A percentile compares a stretch with the other conserved stretches of the same genome.
Evolutionary conservation across 2,797 vertebrate genomes (phyloP).

Genomic region (Poeciliopsis paucimaculata): DNA sequence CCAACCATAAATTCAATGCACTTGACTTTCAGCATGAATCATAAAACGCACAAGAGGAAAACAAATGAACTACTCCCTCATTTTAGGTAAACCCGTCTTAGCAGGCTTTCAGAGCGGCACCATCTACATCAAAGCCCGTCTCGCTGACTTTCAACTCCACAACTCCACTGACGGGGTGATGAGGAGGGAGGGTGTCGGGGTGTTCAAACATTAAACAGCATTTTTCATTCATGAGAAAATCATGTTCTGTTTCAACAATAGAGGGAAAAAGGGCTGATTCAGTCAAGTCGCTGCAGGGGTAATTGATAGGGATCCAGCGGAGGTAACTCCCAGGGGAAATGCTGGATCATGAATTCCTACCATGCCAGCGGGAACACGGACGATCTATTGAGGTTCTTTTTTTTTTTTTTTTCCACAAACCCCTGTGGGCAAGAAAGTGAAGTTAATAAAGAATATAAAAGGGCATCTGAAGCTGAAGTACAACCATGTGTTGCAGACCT

Average conservation of each 20-base stretch:
- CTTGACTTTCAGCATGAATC: slow-evolving; percentile 38
- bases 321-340: slow-evolving; percentile 73
- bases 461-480: slow-evolving; percentile 60
- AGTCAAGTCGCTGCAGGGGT: slow-evolving; percentile 76
- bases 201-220: slow-evolving; percentile 81
- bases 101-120: slow-evolving; percentile 46
- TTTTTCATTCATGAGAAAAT: slow-evolving; percentile 83
- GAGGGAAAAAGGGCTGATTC: slow-evolving; percentile 77
- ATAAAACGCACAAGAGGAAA: slow-evolving; percentile 44
- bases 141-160: slow-evolving; percentile 63
- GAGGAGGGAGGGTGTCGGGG: slow-evolving; percentile 17
- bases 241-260: slow-evolving; percentile 79
- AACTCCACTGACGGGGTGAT: slow-evolving; percentile 46
- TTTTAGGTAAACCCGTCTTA: slow-evolving; percentile 54
- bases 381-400: slow-evolving; percentile 60
- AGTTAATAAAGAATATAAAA: slow-evolving; percentile 68
- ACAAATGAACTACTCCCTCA: slow-evolving; percentile 52
- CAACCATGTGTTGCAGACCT: slow-evolving; percentile 38
- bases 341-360: slow-evolving; percentile 76
- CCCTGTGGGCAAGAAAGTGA: slow-evolving; percentile 60
- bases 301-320: slow-evolving; percentile 81
- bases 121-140: slow-evolving; percentile 66
- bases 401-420: slow-evolving; percentile 20
- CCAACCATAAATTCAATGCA: slow-evolving; percentile 10
- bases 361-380: slow-evolving; percentile 59